A percentile compares a stretch with the other conserved stretches of the same genome.
These are phyloP conservation scores for Cebidichthys violaceus DNA, from an alignment of 2,113 vertebrate species.

Conservation along the genomic window DNA sequence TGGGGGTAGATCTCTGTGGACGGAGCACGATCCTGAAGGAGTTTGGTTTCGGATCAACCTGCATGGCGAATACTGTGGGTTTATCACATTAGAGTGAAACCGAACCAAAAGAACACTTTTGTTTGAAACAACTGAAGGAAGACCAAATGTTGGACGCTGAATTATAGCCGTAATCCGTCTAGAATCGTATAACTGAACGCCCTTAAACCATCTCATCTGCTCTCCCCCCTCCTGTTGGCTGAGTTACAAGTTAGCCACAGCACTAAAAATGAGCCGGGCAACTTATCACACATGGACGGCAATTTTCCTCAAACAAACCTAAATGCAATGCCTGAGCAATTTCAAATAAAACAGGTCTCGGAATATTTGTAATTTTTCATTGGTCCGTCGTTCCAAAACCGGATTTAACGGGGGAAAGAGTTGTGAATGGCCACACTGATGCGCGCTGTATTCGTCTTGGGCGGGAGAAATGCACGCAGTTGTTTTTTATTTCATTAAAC, in stretches of 20 bases:
- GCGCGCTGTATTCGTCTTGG: constrained; percentile 54
- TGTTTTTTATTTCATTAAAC: constrained; percentile 69
- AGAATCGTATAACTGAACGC: constrained; percentile 29
- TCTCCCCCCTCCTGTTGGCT: constrained; percentile 18
- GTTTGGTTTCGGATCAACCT: constrained; percentile 48
- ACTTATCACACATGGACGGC: constrained; percentile 54
- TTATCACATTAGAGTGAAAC: constrained; percentile 53
- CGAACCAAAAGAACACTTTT: constrained; percentile 34
- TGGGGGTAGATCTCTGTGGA: constrained; percentile 24
- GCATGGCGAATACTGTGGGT: constrained; percentile 40
- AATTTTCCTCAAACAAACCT: constrained; percentile 49
- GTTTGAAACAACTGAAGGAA: constrained; percentile 42
- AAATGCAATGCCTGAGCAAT: constrained; percentile 37
- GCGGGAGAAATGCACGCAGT: constrained; percentile 63
- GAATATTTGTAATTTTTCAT: constrained; percentile 60
- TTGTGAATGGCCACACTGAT: constrained; percentile 51
- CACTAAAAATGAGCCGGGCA: constrained; percentile 42
- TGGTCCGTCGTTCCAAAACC: constrained; percentile 39
- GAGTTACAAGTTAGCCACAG: constrained; percentile 38
- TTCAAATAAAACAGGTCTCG: constrained; percentile 60
- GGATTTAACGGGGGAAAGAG: constrained; percentile 57
- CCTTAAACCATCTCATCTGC: constrained; percentile 29
- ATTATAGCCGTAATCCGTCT: constrained; percentile 33
- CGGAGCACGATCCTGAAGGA: not conserved
- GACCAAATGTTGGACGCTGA: constrained; percentile 39